Base-by-base conservation (phyloP, 2,888 invertebrate species). In the Scelioninae gen. 2 region DNA sequence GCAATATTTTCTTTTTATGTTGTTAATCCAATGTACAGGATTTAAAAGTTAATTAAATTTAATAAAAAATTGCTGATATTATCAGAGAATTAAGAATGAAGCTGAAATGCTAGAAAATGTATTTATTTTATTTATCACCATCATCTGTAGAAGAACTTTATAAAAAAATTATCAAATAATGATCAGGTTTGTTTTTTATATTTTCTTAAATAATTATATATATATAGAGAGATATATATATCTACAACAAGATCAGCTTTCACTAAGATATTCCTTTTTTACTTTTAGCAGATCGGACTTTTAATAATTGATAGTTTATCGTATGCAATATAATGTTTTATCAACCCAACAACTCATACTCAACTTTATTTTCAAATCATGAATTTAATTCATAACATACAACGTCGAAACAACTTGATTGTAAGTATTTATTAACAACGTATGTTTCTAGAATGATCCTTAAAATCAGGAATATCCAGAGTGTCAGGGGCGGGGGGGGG, bases 301-400 rank as follows among this genome's bases (percentile, higher is more conserved):
- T 87, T 95, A 76, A 87, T 92, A 16, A 89, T 95, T 74, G 94
- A 95, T 84, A 93, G 92, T 73, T 90, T 95, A 79, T 89, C 92
- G n/a, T 91, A 91, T 81, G 91, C 91, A 31, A 90, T 93, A 79
- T 91, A 93, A 80, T 89, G 89, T 74, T 90, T 88, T 7, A 86
- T 88, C 7, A 88, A 90, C 63, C 87, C 87, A 41, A 78, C 86
- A 52, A 88, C 90, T 73, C 88, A 93, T 55, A 92, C 91, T 0
- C 89, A 90, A n/a, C 84, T 91, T 25, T 83, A 93, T 52, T 91
- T 91, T 80, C 87, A 89, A 73, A 87, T 91, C 53, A 89, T 93
- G 80, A 89, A 90, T 33, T 88, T 90, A 41, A 84, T 94, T 22
- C 90, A 91, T 77, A 87, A 87, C 70, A 80, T 93, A 39, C 90